Evolutionary conservation across 1,140 invertebrate species (phyloP), one percentile per base, ranked within the genome.

Genomic region (Caerostris darwini): DNA sequence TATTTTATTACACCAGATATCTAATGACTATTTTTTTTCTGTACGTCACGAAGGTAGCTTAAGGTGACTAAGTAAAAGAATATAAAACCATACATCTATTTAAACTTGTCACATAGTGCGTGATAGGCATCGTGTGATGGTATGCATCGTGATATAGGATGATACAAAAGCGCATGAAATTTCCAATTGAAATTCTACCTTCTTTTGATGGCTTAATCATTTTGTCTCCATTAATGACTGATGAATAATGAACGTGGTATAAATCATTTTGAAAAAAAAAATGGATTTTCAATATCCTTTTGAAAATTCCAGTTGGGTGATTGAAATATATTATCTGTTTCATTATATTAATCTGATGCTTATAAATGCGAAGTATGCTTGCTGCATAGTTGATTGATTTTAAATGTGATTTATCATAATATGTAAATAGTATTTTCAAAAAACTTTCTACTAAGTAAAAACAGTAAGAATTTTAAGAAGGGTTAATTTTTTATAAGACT

Each of bases 41-140:
- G 3, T 3, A 61, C 34, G 59, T n/a, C 59, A 87, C 12, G 85
- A 50, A 87, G 58, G 34, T 59, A 7, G 59, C 56, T 56, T 19
- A 69, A 69, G 54, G 17, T 53, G 71, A 7, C 71, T 12, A 8
- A 19, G 34, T 34, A 19, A 34, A 64, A 89, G 56, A 89, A 69
- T 69, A 64, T 69, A 69, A 50, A 12, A 17, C 6, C 64, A 57
- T 87, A 8, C 10, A 56, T 87, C 19, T 54, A 69, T 89, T 56
- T 61, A 8, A 89, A 34, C 61, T 12, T 89, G 87, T 71, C 50
- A 71, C 64, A 89, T 69, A 71, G 56, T 56, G 50, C 87, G 87
- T 89, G 87, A 56, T 54, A 17, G 7, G 50, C 8, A 89, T 89
- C 14, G 4, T n/a, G 12, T 3, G 10, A 89, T 3, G 12, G 53